phyloP scores from a whole-genome alignment of 2,113 vertebrate species.

The Lutjanus erythropterus region DNA sequence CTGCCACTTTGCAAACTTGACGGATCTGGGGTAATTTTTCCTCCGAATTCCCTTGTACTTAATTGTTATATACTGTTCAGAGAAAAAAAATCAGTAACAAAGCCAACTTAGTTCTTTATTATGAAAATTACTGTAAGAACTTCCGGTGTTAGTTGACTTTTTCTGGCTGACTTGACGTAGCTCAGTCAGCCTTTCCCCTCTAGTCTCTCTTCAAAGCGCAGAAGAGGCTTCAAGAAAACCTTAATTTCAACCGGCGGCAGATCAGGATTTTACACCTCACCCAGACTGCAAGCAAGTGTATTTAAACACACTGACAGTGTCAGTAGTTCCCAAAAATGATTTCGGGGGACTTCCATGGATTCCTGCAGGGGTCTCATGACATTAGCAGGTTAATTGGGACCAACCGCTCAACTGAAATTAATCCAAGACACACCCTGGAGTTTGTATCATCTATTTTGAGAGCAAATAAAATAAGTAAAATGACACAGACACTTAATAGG shows the following conservation, averaged over 20 bases:
- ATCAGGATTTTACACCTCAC: slow-evolving; percentile 87
- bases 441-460: not conserved
- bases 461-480: not conserved
- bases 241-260: slow-evolving; percentile 82
- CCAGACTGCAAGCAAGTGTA: slow-evolving; percentile 47
- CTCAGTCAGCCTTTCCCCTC: slow-evolving; percentile 43
- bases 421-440: not conserved
- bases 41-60: too few species aligned
- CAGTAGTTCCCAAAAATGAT: not conserved
- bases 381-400: not conserved
- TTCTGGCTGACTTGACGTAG: slow-evolving; percentile 17
- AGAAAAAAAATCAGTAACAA: not conserved
- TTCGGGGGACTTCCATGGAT: too few species aligned
- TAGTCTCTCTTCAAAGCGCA: slow-evolving; percentile 68
- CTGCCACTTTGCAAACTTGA: too few species aligned
- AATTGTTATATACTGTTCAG: too few species aligned
- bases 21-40: too few species aligned
- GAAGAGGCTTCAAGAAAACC: slow-evolving; percentile 84
- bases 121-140: not conserved
- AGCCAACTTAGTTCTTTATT: slow-evolving; percentile 13
- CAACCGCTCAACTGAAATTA: not conserved
- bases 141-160: not conserved
- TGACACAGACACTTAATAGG: too few species aligned
- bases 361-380: not conserved
- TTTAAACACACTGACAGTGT: not conserved